Conservation (phyloP, 2,113 vertebrate genomes). For the Indicator indicator region DNA sequence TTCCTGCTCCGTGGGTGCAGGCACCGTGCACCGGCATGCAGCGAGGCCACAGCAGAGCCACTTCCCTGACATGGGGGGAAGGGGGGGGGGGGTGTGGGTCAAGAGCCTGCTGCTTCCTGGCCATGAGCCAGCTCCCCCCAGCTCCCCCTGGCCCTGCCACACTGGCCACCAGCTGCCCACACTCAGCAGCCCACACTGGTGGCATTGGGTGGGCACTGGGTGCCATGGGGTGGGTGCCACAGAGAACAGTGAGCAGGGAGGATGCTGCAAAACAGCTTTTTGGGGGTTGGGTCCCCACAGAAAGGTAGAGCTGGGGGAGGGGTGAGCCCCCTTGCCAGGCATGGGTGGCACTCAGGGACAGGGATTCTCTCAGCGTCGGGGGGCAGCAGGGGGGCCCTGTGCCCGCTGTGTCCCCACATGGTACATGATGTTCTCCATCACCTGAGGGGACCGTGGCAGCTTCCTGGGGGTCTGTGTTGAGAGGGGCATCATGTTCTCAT, state of each 20-base stretch:
- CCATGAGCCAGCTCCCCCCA: too few relatives aligned
- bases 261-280: not conserved
- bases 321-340: too few relatives aligned
- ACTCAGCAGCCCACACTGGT: too few relatives aligned
- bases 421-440: fast-evolving
- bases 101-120: not conserved
- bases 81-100: too few relatives aligned
- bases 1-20: fast-evolving
- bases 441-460: fast-evolving
- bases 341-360: too few relatives aligned
- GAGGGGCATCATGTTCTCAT: not conserved
- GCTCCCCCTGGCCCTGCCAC: not conserved
- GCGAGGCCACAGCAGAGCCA: fast-evolving
- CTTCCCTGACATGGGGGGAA: not conserved
- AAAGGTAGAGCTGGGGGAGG: not conserved
- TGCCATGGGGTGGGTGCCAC: not conserved
- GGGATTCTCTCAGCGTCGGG: not conserved
- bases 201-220: not conserved
- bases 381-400: fast-evolving
- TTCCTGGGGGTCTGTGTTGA: not conserved
- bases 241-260: fast-evolving
- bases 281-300: too few relatives aligned
- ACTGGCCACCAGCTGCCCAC: fast-evolving
- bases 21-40: not conserved
- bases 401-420: fast-evolving